phyloP scores from a whole-genome alignment of 2,113 vertebrate species.

The Lepus timidus region DNA sequence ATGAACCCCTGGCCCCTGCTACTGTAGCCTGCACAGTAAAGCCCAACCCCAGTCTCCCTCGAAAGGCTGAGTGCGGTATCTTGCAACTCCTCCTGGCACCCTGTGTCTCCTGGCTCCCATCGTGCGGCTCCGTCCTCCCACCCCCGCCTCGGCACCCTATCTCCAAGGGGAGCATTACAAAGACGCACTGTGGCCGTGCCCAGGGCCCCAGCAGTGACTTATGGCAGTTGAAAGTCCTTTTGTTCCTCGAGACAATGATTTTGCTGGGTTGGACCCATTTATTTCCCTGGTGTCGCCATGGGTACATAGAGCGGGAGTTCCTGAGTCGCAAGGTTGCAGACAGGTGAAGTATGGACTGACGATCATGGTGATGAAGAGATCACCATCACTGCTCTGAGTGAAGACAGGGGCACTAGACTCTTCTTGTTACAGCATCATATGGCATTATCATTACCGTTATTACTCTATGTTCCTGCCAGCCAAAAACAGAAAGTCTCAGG shows the following conservation, averaged over 20 bases:
- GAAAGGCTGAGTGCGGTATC: not conserved
- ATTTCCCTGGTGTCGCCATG: fast-evolving
- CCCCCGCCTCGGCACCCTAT: fast-evolving
- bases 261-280: not conserved
- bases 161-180: fast-evolving
- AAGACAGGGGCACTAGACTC: not conserved
- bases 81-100: not conserved
- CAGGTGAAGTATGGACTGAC: not conserved
- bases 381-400: not conserved
- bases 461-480: not conserved
- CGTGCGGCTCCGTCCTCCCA: not conserved
- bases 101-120: not conserved
- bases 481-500: not conserved
- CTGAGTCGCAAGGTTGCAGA: not conserved
- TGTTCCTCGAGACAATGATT: not conserved
- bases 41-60: not conserved
- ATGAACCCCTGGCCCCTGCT: not conserved
- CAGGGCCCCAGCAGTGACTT: not conserved
- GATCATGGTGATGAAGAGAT: not conserved
- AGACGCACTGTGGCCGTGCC: too few relatives aligned
- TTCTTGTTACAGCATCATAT: fast-evolving
- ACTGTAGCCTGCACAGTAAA: not conserved
- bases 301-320: not conserved
- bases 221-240: fast-evolving
- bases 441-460: not conserved